Evolutionary conservation across 1,140 invertebrate species (phyloP).

Genomic region (Sycophila sp.): DNA sequence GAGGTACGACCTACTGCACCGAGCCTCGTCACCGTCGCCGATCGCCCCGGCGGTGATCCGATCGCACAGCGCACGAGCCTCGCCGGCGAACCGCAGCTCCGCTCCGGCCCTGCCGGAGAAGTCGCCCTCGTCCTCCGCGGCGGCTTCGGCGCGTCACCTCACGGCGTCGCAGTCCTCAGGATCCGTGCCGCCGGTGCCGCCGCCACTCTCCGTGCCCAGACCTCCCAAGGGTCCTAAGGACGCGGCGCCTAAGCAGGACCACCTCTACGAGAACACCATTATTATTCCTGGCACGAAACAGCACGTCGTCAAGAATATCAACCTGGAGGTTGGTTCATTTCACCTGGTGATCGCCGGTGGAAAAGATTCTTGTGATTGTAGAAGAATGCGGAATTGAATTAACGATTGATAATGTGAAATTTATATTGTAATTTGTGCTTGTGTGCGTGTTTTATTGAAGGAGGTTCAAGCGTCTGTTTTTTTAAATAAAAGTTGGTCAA

Average conservation of each 20-base stretch:
- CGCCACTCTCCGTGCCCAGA: conserved; percentile 56
- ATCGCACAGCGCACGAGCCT: conserved; percentile 45
- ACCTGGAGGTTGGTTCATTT: conserved; percentile 50
- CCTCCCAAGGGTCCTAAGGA: conserved; percentile 49
- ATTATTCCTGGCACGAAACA: conserved; percentile 68
- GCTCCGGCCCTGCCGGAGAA: conserved; percentile 58
- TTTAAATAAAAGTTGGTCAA: too few species aligned
- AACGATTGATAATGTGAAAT: background rate
- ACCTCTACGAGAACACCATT: conserved; percentile 71
- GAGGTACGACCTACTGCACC: conserved; percentile 64
- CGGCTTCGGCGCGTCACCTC: conserved; percentile 39
- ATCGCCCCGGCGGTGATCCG: conserved; percentile 49
- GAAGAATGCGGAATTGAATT: background rate
- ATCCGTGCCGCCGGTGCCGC: conserved; percentile 55
- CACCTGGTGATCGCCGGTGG: too few species aligned
- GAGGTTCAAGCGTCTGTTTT: too few species aligned
- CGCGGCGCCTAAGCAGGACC: conserved; percentile 61
- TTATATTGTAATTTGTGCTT: background rate
- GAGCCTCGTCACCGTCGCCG: conserved; percentile 57
- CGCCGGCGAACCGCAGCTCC: too few species aligned
- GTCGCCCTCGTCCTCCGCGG: conserved; percentile 42
- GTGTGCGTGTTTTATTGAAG: background rate
- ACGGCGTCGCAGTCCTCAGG: conserved; percentile 45
- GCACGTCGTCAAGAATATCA: conserved; percentile 62
- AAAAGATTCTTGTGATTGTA: too few species aligned